Evolutionary conservation across 2,888 invertebrate genomes (phyloP), one percentile per base, ranked within the genome.

Genomic region (Hypolimnas misippus): DNA sequence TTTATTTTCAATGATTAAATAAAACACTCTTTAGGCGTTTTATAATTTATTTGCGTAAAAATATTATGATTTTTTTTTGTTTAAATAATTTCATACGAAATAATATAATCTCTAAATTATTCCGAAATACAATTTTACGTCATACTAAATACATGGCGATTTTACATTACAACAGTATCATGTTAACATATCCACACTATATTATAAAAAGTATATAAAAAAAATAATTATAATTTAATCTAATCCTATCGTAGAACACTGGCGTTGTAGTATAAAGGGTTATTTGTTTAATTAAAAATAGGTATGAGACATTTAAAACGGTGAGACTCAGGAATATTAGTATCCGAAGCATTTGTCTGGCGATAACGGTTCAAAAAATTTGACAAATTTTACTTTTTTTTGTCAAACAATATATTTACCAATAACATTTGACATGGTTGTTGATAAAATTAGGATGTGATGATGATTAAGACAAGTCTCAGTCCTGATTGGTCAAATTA

Each of bases 31-130:
- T 57, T 49, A 57, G 21, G 63, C 63, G 53, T 68, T 62, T 68
- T 60, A 67, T 73, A 68, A 64, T 84, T 79, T 82, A 82, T 78
- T 83, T 76, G 79, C 74, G 78, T 85, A 83, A 76, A 86, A 86
- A 85, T 84, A 84, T 79, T 57, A 70, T 73, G 57, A 66, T 70
- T 31, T 70, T 54, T 70, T 61, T 50, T 50, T 61, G 63, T 74
- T 76, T 74, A 80, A 76, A 70, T 76, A 74, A 78, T 76, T 77
- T 72, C 62, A 70, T 75, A 73, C 73, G 72, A 75, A 76, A 76
- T 70, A 71, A 72, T 73, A 77, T 74, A 73, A 76, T 73, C 64
- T 73, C 69, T 74, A 74, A 60, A 66, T 66, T 49, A 49, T n/a
- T 21, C 4, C 70, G 72, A 71, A 74, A 66, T 65, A 69, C 66